Base-by-base conservation (phyloP, 1,140 invertebrate species). In the Paraescarpia echinospica region DNA sequence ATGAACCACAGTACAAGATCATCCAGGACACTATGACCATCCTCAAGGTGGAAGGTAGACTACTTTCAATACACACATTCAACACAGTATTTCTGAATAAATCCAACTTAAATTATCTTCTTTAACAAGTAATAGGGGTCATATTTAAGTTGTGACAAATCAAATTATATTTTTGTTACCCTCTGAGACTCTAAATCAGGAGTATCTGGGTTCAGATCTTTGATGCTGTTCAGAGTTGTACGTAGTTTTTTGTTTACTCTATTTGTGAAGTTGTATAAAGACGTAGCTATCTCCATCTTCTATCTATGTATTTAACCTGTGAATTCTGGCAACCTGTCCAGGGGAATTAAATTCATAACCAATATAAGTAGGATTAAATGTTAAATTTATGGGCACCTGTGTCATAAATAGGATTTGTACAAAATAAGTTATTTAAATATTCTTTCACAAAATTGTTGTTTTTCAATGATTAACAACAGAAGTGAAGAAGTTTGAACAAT, bases 11-110 rank as follows among this genome's bases (percentile, higher is more conserved):
- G 95, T 99, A 99, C 96, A 97, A 98, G 93, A 95, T 95, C 95
- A 96, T 97, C 31, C 96, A 99, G 97, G 99, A 99, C 95, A 98
- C 98, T 31, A 97, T 99, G 95, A 98, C 98, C 95, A 97, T 98
- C 93, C 97, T 99, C 97, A 99, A 99, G 96, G 97, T 98, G 89
- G 98, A 99, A 97, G 98, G 96, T 96, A 94, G 94, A 48, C 59
- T 77, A 77, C 59, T 77, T 77, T 41, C 41, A 41, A 41, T 41
- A 41, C 41, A 41, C 4, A 6, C 41, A 41, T 12, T 41, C 12
- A 12, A 12, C 4, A 41, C 41, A 89, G 89, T 35, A 34, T 92
- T 51, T 92, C 6, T 48, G 6, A 92, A 48, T 91, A 4, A 41
- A 6, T 41, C 12, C 12, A 41, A 41, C 12, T 4, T 41, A 41